phyloP scores from a whole-genome alignment of 2,797 vertebrate species.

The Rhincodon typus region DNA sequence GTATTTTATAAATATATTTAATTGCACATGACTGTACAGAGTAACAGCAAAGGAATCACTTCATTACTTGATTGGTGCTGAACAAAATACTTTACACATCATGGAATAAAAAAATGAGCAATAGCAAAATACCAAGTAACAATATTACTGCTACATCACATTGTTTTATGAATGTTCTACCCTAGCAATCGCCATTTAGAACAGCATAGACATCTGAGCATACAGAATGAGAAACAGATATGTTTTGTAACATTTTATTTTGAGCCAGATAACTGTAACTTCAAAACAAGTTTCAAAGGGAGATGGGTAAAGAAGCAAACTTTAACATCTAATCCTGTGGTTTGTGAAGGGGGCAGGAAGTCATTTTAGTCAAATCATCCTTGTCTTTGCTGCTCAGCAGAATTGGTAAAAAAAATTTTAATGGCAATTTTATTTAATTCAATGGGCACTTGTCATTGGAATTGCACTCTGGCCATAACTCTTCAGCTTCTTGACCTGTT shows the following conservation, averaged over 20 bases:
- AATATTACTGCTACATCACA: conserved; percentile 31
- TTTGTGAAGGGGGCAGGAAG: neutral
- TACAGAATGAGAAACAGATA: neutral
- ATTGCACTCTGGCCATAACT: neutral
- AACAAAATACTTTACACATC: neutral
- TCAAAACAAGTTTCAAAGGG: neutral
- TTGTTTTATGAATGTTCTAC: conserved; percentile 1
- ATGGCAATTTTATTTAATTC: neutral
- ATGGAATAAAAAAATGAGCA: conserved; percentile 13
- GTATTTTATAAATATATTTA: conserved; percentile 16
- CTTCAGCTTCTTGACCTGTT: neutral
- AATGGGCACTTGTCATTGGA: neutral
- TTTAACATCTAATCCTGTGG: neutral
- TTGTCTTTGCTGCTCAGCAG: too few relatives aligned
- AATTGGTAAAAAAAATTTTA: neutral
- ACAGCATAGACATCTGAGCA: neutral
- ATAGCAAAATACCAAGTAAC: conserved; percentile 28
- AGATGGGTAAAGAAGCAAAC: neutral
- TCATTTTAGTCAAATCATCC: neutral
- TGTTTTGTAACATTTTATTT: neutral
- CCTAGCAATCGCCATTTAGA: neutral
- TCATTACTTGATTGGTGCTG: neutral
- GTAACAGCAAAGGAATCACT: conserved; percentile 1
- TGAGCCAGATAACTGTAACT: neutral
- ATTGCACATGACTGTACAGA: conserved; percentile 30